Base-by-base conservation (phyloP, 2,113 vertebrate species). In the Centropus bengalensis region DNA sequence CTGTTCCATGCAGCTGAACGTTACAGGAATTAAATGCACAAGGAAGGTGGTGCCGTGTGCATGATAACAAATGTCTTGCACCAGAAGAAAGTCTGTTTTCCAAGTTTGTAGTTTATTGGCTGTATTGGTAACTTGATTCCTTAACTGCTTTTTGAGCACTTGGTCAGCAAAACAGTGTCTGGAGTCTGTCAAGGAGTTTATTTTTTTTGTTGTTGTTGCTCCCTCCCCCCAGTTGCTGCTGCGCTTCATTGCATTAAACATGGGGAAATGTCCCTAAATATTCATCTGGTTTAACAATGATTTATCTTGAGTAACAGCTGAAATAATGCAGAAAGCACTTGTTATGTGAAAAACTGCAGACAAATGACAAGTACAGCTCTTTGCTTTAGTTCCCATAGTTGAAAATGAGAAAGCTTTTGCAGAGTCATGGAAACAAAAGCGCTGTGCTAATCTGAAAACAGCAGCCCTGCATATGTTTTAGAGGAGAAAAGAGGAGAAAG, bases 351-450 rank as follows among this genome's bases (percentile, higher is more conserved):
- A 74, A 85, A 40, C 60, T 87, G 67, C 74, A 15, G 78, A 75
- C 18, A 82, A 82, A 49, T 33, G 42, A 52, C 78, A 76, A 91
- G 22, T 67, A 49, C n/a, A 70, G 36, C 68, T 74, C 30, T 73
- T 38, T 75, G 55, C 38, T 67, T 84, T 1, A 1, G 49, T 92
- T 95, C 71, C 60, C 63, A 40, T 60, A 75, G 44, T 33, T 55
- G 23, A 59, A 86, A 96, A 78, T 42, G 32, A 69, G 55, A 77
- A 69, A 86, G 38, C 30, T 89, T 91, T 91, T 91, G 89, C 91
- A 84, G 32, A 89, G 86, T 91, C 77, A 86, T 74, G 64, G 89
- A 84, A 93, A 92, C 27, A 58, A 83, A 95, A 86, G 62, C 74
- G 67, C 68, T 70, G 63, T 40, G 64, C 68, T 92, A 54, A 58